These are phyloP conservation scores for Labia minor DNA, from an alignment of 2,888 invertebrate genomes.

Conservation along the genomic window DNA sequence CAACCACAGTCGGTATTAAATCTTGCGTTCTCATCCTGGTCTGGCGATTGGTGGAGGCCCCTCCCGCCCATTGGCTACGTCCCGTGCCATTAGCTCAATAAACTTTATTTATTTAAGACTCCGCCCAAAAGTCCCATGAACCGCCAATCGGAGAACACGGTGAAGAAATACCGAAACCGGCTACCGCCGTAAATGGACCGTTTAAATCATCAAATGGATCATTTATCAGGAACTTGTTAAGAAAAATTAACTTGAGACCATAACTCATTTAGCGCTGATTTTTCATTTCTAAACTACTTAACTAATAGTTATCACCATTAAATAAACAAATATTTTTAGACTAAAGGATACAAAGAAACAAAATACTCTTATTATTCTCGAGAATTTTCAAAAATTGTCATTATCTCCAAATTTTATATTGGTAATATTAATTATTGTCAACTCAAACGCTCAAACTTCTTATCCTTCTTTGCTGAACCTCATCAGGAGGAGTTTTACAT, in stretches of 20 bases:
- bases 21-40: background rate
- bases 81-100: constrained; percentile 2
- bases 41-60: background rate
- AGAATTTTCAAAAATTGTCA: too few species aligned
- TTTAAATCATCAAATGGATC: constrained; percentile 4
- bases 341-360: too few species aligned
- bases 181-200: background rate
- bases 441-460: too few species aligned
- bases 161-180: background rate
- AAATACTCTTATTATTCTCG: too few species aligned
- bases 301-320: background rate
- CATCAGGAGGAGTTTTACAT: too few species aligned
- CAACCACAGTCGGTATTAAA: background rate
- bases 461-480: too few species aligned
- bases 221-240: background rate
- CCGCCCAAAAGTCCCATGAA: background rate
- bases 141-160: background rate
- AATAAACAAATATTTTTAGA: too few species aligned
- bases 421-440: too few species aligned
- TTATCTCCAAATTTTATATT: too few species aligned
- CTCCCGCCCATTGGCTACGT: constrained; percentile 1
- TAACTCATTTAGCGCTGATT: background rate
- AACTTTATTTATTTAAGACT: constrained; percentile 13
- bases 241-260: background rate
- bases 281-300: background rate